These are phyloP conservation scores for Noctilio leporinus DNA, from an alignment of 2,113 vertebrate species.

Conservation along the genomic window DNA sequence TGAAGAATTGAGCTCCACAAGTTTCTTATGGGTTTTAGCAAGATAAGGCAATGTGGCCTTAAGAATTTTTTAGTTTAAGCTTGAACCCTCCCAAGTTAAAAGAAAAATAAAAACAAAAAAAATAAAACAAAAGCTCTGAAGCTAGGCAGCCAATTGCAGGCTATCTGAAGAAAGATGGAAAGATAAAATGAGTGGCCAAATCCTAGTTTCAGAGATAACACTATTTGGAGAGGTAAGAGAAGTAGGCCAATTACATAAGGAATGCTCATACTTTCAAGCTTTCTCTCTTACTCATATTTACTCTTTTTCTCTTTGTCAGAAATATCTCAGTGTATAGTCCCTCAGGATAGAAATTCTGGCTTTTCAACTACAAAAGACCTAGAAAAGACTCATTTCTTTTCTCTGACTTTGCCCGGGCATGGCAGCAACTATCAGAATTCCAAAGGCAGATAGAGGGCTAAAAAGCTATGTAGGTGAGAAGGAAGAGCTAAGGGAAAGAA, in stretches of 20 bases:
- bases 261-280: neutral
- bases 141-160: neutral
- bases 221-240: constrained; percentile 12
- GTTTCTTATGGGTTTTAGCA: constrained; percentile 6
- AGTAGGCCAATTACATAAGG: constrained; percentile 25
- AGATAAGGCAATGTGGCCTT: neutral
- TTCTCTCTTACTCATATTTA: neutral
- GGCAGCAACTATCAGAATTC: neutral
- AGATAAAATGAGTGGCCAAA: constrained; percentile 22
- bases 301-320: neutral
- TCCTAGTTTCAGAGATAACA: constrained; percentile 32
- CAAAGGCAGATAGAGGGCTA: neutral
- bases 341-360: neutral
- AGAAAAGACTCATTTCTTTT: neutral
- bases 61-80: neutral
- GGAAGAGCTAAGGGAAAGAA: neutral
- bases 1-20: neutral
- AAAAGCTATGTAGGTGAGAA: neutral
- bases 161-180: constrained; percentile 10
- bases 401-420: neutral
- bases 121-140: constrained; percentile 28
- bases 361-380: constrained; percentile 16
- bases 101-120: neutral
- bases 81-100: constrained; percentile 26
- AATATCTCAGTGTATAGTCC: neutral